Conservation (phyloP, 2,113 vertebrate species). For the Hydrochoerus hydrochaeris region DNA sequence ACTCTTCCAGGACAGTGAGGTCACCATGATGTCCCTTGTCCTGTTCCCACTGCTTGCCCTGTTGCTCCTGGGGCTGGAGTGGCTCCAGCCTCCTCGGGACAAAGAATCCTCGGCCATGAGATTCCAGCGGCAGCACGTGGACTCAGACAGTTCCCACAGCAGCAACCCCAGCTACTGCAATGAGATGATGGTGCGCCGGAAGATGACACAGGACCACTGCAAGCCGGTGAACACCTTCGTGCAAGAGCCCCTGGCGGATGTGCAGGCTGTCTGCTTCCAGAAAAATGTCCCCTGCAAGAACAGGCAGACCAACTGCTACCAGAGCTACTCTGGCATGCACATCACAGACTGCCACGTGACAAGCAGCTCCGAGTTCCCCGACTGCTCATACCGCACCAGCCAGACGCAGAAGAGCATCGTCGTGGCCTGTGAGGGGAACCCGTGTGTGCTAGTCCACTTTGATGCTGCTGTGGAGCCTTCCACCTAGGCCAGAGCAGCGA, state of each 20-base stretch:
- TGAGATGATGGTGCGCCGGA: conserved; percentile 63
- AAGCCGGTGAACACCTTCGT: conserved; percentile 64
- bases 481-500: not conserved
- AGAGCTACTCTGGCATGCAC: too few species aligned
- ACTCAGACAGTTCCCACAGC: fast-evolving
- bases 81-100: conserved; percentile 4
- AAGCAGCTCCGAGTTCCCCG: conserved; percentile 30
- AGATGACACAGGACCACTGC: conserved; percentile 28
- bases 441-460: conserved; percentile 26
- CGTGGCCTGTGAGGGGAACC: conserved; percentile 70
- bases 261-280: too few species aligned
- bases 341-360: conserved; percentile 64
- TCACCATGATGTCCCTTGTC: conserved; percentile 50
- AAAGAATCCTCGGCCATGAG: not conserved
- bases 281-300: too few species aligned
- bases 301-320: conserved; percentile 49
- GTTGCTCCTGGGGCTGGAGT: conserved; percentile 25
- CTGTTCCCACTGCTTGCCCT: conserved; percentile 44
- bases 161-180: conserved; percentile 56
- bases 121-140: conserved; percentile 75
- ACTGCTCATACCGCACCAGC: conserved; percentile 34
- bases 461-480: conserved; percentile 8
- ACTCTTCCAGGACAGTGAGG: not conserved
- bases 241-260: too few species aligned
- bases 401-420: conserved; percentile 23